Evolutionary conservation across 1,140 invertebrate species (phyloP).

Genomic region (Dysdera silvatica): DNA sequence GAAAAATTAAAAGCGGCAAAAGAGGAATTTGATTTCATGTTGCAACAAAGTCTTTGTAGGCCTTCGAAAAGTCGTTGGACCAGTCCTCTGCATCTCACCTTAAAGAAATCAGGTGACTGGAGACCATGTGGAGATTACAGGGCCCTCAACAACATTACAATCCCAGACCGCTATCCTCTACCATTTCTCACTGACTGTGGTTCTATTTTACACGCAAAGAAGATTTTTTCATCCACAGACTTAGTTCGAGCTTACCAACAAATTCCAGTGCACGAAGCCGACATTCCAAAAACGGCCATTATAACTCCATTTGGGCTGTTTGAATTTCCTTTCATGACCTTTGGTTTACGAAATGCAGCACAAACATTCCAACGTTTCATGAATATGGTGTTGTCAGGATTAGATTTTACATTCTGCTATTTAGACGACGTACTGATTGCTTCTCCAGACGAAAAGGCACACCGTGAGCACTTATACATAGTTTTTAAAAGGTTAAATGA

Average conservation of each 20-base stretch:
- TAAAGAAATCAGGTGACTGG: slow-evolving; percentile 30
- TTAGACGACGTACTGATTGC: slow-evolving; percentile 44
- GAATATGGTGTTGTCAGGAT: slow-evolving; percentile 42
- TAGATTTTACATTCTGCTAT: slow-evolving; percentile 37
- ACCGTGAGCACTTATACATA: slow-evolving; percentile 38
- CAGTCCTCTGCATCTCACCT: slow-evolving; percentile 34
- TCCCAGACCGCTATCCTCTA: slow-evolving; percentile 21
- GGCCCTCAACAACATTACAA: slow-evolving; percentile 19
- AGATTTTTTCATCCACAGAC: slow-evolving; percentile 25
- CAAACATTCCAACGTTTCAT: slow-evolving; percentile 50
- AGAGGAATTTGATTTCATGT: slow-evolving; percentile 13
- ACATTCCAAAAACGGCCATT: slow-evolving; percentile 26
- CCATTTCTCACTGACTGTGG: slow-evolving; percentile 23
- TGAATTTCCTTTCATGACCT: slow-evolving; percentile 28
- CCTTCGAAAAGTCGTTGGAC: slow-evolving; percentile 32
- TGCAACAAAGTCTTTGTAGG: slow-evolving; percentile 28
- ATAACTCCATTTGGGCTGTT: slow-evolving; percentile 25
- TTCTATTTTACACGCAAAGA: slow-evolving; percentile 15
- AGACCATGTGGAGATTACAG: slow-evolving; percentile 25
- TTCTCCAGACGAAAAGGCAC: slow-evolving; percentile 37
- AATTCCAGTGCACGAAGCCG: slow-evolving; percentile 15
- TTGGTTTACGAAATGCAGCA: slow-evolving; percentile 33
- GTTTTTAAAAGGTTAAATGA: slow-evolving; percentile 41
- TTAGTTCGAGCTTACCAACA: slow-evolving; percentile 26
- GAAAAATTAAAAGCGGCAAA: slow-evolving; percentile 15